These are phyloP conservation scores for Pelagia noctiluca DNA, from an alignment of 30 jellyfish, hydroid and myxozoan species.

Conservation along the genomic window DNA sequence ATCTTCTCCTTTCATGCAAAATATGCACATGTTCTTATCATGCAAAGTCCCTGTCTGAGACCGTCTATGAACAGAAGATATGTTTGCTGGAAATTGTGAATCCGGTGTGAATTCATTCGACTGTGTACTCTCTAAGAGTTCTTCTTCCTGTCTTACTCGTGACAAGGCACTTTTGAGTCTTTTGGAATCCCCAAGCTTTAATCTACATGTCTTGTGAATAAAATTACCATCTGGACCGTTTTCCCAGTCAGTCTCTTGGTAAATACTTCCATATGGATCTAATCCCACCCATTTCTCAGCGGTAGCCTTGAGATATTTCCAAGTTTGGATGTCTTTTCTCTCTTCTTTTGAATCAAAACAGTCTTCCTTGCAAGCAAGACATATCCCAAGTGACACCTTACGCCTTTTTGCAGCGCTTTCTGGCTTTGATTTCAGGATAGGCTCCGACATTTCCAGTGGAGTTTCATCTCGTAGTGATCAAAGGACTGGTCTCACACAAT, in stretches of 20 bases:
- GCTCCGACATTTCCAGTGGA: conserved; percentile 39
- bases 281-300: conserved; percentile 30
- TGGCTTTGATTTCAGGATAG: conserved; percentile 28
- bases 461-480: conserved; percentile 36
- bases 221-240: conserved; percentile 30
- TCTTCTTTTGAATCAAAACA: conserved; percentile 45
- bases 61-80: conserved; percentile 16
- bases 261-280: conserved; percentile 29
- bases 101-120: conserved; percentile 26
- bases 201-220: conserved; percentile 30
- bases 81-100: conserved; percentile 13
- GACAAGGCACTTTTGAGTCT: conserved; percentile 27
- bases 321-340: conserved; percentile 46
- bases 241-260: conserved; percentile 29
- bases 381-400: conserved; percentile 46
- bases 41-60: conserved; percentile 34
- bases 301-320: conserved; percentile 29
- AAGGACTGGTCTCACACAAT: conserved; percentile 11
- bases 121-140: conserved; percentile 21
- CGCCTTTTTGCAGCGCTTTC: conserved; percentile 49
- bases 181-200: conserved; percentile 29
- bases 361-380: conserved; percentile 55
- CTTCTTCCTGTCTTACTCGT: conserved; percentile 32
- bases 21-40: conserved; percentile 25
- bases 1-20: conserved; percentile 31